Conservation (phyloP, 1,140 invertebrate species). For the Rhizoglyphus robini region DNA sequence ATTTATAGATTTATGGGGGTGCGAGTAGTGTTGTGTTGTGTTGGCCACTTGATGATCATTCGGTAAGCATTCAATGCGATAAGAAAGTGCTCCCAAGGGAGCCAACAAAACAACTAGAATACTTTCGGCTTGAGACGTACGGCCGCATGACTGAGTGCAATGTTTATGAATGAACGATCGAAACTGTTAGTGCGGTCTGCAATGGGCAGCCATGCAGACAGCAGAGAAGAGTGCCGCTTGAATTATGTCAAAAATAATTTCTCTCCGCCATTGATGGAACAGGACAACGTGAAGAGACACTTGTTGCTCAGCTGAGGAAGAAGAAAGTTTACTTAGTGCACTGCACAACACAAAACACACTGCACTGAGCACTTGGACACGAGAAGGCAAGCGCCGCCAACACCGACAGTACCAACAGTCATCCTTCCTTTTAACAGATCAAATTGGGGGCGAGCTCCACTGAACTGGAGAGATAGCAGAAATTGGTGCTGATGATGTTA, state of each 20-base stretch:
- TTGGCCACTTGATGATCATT: too few relatives aligned
- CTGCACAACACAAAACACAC: too few relatives aligned
- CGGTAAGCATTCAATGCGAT: too few relatives aligned
- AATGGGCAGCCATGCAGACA: not conserved
- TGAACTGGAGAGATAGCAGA: not conserved
- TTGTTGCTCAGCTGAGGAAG: not conserved
- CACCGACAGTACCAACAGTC: not conserved
- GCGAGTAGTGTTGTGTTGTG: too few relatives aligned
- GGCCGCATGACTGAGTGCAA: not conserved
- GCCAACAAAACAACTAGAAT: not conserved
- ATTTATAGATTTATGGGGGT: too few relatives aligned
- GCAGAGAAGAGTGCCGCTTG: not conserved
- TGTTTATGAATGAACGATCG: constrained; percentile 12
- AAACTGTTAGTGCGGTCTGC: not conserved
- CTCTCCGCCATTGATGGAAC: constrained; percentile 9
- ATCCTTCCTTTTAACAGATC: constrained; percentile 1
- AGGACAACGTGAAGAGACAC: constrained; percentile 5
- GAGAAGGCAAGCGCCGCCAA: not conserved
- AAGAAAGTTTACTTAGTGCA: constrained; percentile 1
- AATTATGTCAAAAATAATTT: constrained; percentile 13
- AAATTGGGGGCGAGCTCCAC: constrained; percentile 1
- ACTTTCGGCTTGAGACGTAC: not conserved
- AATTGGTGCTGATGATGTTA: not conserved
- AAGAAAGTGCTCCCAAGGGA: too few relatives aligned
- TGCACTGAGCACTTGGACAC: not conserved